A percentile compares a stretch with the other conserved stretches of the same genome.
These are phyloP conservation scores for Anthonomus grandis DNA, from an alignment of 1,140 invertebrate species.

Conservation along the genomic window DNA sequence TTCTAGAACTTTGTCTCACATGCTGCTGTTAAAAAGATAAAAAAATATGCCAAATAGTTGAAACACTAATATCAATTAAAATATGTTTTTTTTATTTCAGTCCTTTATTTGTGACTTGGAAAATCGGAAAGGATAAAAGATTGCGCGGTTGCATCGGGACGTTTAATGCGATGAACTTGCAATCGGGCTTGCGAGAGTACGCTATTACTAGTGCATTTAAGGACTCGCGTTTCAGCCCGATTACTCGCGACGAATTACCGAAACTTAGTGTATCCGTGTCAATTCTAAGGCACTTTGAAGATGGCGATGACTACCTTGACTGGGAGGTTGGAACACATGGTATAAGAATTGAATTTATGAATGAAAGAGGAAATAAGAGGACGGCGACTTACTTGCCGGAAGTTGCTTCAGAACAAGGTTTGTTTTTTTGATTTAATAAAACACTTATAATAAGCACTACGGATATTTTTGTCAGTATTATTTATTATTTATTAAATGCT, in stretches of 20 bases:
- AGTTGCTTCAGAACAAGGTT: constrained; percentile 97
- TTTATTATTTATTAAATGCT: too few relatives aligned
- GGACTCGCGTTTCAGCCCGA: constrained; percentile 95
- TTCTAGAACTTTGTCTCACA: too few relatives aligned
- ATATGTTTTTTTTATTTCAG: constrained; percentile 60
- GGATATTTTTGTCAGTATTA: not conserved
- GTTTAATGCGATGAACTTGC: constrained; percentile 91
- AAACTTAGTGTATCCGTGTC: constrained; percentile 93
- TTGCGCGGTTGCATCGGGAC: constrained; percentile 94
- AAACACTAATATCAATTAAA: not conserved
- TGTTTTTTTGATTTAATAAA: constrained; percentile 28
- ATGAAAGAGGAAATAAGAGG: constrained; percentile 91
- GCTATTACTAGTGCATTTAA: constrained; percentile 97
- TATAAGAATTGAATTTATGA: constrained; percentile 96
- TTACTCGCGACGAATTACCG: constrained; percentile 89
- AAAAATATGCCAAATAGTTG: too few relatives aligned
- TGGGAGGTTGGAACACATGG: constrained; percentile 98
- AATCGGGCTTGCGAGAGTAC: constrained; percentile 91
- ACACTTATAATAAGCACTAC: not conserved
- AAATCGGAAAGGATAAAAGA: constrained; percentile 88
- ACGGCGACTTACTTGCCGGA: constrained; percentile 98
- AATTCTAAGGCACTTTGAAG: constrained; percentile 92
- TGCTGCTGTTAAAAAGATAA: too few relatives aligned
- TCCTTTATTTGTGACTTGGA: constrained; percentile 98
- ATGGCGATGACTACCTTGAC: constrained; percentile 90